Percentiles rank a stretch among this genome's conserved stretches.
phyloP scores from a whole-genome alignment of 2,113 vertebrate genomes.

The Myrmecobius fasciatus region DNA sequence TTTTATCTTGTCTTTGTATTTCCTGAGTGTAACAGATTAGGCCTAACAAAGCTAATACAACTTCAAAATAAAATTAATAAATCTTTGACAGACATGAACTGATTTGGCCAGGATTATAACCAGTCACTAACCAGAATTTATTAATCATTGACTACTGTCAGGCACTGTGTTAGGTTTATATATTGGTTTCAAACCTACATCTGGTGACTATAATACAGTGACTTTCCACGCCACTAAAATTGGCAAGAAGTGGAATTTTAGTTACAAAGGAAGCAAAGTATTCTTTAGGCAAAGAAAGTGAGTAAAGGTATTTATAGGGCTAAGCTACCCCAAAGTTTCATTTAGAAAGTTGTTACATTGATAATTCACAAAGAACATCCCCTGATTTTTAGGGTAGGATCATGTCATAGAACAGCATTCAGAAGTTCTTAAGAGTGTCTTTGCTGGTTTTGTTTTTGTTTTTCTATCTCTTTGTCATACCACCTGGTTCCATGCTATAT shows the following conservation, averaged over 20 bases:
- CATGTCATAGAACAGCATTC: background rate
- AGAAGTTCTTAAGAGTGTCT: background rate
- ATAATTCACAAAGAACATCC: background rate
- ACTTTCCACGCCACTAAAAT: background rate
- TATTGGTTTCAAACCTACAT: background rate
- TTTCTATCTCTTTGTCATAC: background rate
- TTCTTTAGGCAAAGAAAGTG: background rate
- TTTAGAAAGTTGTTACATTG: background rate
- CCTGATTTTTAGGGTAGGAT: background rate
- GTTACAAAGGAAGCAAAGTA: background rate
- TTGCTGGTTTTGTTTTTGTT: background rate
- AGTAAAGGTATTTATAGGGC: background rate
- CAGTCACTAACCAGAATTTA: background rate
- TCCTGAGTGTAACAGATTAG: background rate
- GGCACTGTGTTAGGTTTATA: background rate
- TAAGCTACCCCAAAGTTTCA: background rate
- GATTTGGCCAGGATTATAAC: background rate
- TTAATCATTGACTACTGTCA: background rate
- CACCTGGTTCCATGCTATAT: background rate
- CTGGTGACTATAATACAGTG: background rate
- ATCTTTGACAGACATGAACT: background rate
- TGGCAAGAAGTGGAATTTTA: background rate
- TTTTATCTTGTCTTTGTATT: background rate
- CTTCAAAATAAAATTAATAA: background rate
- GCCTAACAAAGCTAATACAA: background rate